Conservation (phyloP, 1,140 invertebrate genomes). For the Telenomus remus region DNA sequence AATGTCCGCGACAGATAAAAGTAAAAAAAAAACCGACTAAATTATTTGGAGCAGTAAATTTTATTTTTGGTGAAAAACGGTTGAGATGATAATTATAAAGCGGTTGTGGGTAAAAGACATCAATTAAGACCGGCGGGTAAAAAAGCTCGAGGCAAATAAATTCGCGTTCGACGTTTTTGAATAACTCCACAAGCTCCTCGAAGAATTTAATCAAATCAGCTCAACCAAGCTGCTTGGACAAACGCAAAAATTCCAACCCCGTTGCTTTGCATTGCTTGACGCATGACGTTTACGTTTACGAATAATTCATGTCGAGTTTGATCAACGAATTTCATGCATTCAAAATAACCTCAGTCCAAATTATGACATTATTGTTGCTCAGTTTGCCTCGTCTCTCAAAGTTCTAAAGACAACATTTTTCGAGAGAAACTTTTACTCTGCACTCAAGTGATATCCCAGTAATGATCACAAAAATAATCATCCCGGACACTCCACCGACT, state of each 20-base stretch:
- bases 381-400: too few species aligned
- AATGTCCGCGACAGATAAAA: too few species aligned
- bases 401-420: too few species aligned
- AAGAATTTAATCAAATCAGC: constrained; percentile 11
- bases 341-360: too few species aligned
- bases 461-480: constrained; percentile 11
- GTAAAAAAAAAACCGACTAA: too few species aligned
- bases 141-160: constrained; percentile 7
- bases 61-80: too few species aligned
- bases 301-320: not conserved
- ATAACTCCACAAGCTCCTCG: constrained; percentile 7
- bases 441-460: constrained; percentile 2
- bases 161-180: constrained; percentile 18
- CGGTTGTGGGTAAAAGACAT: constrained; percentile 7
- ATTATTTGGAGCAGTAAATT: too few species aligned
- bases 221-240: not conserved
- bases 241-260: not conserved
- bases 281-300: not conserved
- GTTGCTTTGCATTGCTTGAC: not conserved
- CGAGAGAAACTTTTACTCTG: too few species aligned
- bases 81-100: constrained; percentile 1
- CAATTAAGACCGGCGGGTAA: constrained; percentile 17
- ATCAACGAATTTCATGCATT: not conserved
- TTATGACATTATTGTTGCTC: too few species aligned
- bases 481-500: not conserved